Evolutionary conservation across 1,140 invertebrate species (phyloP).

Genomic region (Ridgeia piscesae): DNA sequence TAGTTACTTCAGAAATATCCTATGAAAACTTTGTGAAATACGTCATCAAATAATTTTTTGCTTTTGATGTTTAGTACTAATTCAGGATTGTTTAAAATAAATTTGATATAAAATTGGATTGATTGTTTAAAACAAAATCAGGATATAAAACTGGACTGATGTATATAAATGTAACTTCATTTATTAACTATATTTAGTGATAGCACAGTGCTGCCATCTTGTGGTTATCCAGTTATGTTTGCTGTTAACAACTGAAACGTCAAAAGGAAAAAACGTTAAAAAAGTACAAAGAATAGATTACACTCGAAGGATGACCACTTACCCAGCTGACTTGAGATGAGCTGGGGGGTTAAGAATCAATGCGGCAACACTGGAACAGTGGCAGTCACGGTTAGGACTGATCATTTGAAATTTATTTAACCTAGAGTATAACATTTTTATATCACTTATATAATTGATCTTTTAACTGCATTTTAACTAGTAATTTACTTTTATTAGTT

Average conservation of each 20-base stretch:
- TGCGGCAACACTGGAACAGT: neutral
- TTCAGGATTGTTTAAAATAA: neutral
- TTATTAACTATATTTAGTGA: too few relatives aligned
- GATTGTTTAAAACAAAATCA: too few relatives aligned
- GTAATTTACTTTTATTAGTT: conserved; percentile 51
- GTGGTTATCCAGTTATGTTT: too few relatives aligned
- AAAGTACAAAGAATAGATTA: neutral
- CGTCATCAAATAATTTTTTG: neutral
- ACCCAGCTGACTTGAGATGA: neutral
- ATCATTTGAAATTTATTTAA: conserved; percentile 58
- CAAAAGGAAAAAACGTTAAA: too few relatives aligned
- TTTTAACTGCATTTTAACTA: conserved; percentile 53
- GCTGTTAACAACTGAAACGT: too few relatives aligned
- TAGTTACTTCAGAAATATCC: neutral
- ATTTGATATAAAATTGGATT: too few relatives aligned
- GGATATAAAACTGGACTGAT: neutral
- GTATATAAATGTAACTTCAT: neutral
- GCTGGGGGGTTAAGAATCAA: neutral
- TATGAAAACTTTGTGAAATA: neutral
- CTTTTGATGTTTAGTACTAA: neutral
- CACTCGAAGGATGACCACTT: neutral
- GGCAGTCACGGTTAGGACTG: neutral
- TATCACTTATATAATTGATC: conserved; percentile 61
- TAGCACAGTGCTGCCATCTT: too few relatives aligned
- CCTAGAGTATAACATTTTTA: conserved; percentile 61